A percentile compares a stretch with the other conserved stretches of the same genome.
Conservation (phyloP, 2,113 vertebrate genomes). For the Ginglymostoma cirratum region DNA sequence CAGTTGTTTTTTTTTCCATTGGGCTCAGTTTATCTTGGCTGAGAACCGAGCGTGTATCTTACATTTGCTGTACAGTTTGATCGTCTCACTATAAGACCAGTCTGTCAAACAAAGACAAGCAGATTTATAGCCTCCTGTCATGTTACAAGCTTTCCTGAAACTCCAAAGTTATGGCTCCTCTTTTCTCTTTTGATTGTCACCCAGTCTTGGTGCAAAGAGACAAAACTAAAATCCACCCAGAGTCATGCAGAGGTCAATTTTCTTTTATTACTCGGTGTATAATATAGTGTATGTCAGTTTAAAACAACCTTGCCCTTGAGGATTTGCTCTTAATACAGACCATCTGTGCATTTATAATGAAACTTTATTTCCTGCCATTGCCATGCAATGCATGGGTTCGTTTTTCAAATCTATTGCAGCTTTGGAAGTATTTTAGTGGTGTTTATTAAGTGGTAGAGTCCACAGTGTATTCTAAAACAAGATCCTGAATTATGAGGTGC, state of each 20-base stretch:
- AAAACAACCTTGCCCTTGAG: conserved; percentile 77
- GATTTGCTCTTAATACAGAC: conserved; percentile 74
- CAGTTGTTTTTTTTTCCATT: not conserved
- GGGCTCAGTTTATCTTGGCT: conserved; percentile 56
- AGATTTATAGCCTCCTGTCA: conserved; percentile 60
- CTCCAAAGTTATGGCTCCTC: conserved; percentile 62
- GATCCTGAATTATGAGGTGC: conserved; percentile 27
- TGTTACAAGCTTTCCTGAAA: conserved; percentile 58
- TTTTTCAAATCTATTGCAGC: conserved; percentile 43
- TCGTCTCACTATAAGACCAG: conserved; percentile 53
- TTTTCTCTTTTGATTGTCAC: conserved; percentile 62
- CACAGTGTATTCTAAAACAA: conserved; percentile 28
- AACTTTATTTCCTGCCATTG: conserved; percentile 67
- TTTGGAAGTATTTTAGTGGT: conserved; percentile 47
- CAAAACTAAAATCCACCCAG: conserved; percentile 49
- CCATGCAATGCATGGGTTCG: conserved; percentile 55
- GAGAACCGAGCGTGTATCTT: conserved; percentile 55
- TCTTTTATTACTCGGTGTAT: conserved; percentile 74
- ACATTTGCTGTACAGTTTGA: conserved; percentile 55
- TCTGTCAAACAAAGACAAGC: conserved; percentile 66
- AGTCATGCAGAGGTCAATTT: conserved; percentile 72
- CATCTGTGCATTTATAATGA: conserved; percentile 80
- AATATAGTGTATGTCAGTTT: conserved; percentile 77
- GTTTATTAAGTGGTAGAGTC: conserved; percentile 30
- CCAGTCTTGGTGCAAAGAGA: conserved; percentile 62